Evolutionary conservation across 2,113 vertebrate species (phyloP).

Genomic region (Anarrhichthys ocellatus): DNA sequence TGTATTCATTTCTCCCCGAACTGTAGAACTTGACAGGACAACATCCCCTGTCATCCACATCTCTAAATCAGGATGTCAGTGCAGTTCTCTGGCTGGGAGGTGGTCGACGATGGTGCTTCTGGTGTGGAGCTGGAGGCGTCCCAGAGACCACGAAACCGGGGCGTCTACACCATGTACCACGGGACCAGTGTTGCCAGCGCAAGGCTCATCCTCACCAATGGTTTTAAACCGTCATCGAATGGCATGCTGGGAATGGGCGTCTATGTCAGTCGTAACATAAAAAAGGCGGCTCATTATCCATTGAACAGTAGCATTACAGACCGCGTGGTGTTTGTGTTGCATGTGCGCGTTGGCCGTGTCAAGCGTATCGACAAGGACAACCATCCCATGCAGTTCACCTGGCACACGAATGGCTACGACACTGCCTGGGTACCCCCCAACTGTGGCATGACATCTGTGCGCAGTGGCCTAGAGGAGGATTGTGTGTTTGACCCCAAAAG

Average conservation of each 20-base stretch:
- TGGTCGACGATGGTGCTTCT: constrained; percentile 51
- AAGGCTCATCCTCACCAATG: constrained; percentile 67
- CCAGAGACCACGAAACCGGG: constrained; percentile 48
- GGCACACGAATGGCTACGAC: constrained; percentile 68
- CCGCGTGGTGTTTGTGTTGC: constrained; percentile 69
- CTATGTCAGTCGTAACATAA: constrained; percentile 78
- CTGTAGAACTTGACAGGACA: background rate
- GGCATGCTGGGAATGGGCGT: constrained; percentile 82
- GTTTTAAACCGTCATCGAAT: constrained; percentile 69
- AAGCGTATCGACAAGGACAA: constrained; percentile 73
- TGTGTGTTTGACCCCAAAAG: constrained; percentile 80
- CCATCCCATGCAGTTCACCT: constrained; percentile 68
- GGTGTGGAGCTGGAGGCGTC: constrained; percentile 13
- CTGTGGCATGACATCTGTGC: constrained; percentile 68
- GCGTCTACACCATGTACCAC: constrained; percentile 66
- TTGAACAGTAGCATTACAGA: fast-evolving
- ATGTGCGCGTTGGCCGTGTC: constrained; percentile 69
- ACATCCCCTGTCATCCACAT: background rate
- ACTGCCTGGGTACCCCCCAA: constrained; percentile 81
- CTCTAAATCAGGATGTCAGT: constrained; percentile 42
- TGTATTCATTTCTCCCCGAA: background rate
- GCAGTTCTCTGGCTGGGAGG: constrained; percentile 63
- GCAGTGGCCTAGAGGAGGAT: constrained; percentile 78
- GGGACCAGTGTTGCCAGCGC: constrained; percentile 53
- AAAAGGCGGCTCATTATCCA: constrained; percentile 78